phyloP scores from a whole-genome alignment of 2,113 vertebrate species.

The Gymnocephalus cernua region DNA sequence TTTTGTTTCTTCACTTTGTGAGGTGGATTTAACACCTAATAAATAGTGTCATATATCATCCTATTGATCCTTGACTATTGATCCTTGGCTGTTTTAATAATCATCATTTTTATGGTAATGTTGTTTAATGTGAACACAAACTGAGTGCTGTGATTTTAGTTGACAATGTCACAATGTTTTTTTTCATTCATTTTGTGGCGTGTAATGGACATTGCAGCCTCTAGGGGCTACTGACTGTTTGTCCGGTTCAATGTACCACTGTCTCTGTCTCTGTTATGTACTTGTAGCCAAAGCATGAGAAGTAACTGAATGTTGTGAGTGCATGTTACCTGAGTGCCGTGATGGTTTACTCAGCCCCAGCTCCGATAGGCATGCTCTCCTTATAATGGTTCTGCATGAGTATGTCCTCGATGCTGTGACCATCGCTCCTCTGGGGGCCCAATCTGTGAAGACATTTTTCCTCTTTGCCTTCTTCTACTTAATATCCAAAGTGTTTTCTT shows the following conservation, averaged over 20 bases:
- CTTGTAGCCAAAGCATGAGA: not conserved
- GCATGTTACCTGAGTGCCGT: not conserved
- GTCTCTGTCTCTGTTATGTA: not conserved
- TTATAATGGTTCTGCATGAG: not conserved
- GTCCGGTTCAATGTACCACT: not conserved
- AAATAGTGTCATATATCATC: not conserved
- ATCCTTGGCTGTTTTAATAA: not conserved
- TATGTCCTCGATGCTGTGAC: not conserved
- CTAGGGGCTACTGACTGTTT: not conserved
- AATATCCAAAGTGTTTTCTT: not conserved
- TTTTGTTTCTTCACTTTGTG: not conserved
- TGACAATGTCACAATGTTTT: not conserved
- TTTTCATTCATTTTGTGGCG: not conserved
- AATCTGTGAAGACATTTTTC: not conserved
- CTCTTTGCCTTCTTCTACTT: not conserved
- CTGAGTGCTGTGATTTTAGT: not conserved
- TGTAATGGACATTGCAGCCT: not conserved
- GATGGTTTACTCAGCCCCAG: not conserved
- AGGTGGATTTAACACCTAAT: not conserved
- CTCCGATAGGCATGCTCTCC: not conserved
- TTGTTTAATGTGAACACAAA: not conserved
- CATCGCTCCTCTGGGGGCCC: not conserved
- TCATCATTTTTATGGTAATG: not conserved
- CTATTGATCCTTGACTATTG: not conserved
- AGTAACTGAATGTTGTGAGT: too few relatives aligned